These are phyloP conservation scores for Dreissena rostriformis DNA, from an alignment of 1,140 invertebrate species.

Conservation along the genomic window DNA sequence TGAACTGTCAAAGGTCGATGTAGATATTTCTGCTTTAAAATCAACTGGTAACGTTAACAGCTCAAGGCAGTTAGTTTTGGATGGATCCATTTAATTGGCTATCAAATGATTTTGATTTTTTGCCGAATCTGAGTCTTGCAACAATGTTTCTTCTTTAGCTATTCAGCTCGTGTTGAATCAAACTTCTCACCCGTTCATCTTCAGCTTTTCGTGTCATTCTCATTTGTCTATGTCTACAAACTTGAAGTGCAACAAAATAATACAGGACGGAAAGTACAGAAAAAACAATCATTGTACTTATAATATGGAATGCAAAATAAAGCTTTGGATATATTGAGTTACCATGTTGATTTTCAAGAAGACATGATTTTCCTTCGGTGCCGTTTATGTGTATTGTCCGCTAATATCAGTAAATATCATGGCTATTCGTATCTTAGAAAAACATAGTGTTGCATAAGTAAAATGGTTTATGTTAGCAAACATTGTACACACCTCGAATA, in stretches of 20 bases:
- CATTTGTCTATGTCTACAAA: constrained; percentile 34
- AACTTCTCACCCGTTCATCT: not conserved
- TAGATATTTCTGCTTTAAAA: not conserved
- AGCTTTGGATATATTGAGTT: constrained; percentile 17
- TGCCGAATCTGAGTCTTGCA: constrained; percentile 46
- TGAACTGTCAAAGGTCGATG: too few species aligned
- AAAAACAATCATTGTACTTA: constrained; percentile 35
- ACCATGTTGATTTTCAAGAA: constrained; percentile 30
- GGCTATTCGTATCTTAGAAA: too few species aligned
- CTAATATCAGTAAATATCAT: too few species aligned
- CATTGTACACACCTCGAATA: too few species aligned
- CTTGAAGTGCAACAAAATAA: constrained; percentile 48
- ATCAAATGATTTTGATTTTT: not conserved
- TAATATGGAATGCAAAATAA: constrained; percentile 23
- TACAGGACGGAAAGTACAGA: constrained; percentile 32
- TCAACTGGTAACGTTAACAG: not conserved
- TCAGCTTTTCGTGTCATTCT: not conserved
- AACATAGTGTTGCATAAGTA: too few species aligned
- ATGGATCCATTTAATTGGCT: not conserved
- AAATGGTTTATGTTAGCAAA: too few species aligned
- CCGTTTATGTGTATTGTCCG: not conserved
- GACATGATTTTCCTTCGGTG: constrained; percentile 10
- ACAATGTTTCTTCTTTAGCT: constrained; percentile 30
- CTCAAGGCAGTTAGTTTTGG: not conserved
- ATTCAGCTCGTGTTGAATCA: constrained; percentile 18